Percentiles rank a stretch among this genome's conserved stretches.
Conservation (phyloP, 2,113 vertebrate genomes). For the Cercopithecus mona region DNA sequence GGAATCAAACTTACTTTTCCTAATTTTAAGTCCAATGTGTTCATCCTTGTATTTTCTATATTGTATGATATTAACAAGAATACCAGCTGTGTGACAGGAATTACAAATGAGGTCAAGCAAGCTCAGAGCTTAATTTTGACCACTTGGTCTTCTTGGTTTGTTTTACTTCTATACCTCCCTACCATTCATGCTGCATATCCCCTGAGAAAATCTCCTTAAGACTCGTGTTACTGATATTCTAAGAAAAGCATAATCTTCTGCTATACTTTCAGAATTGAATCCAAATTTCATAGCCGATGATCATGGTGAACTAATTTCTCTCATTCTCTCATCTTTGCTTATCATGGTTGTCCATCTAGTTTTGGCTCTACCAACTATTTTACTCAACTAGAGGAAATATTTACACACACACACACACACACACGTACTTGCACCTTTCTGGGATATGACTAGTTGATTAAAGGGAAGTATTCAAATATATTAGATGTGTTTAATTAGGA, state of each 20-base stretch:
- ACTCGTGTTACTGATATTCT: neutral
- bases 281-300: neutral
- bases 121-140: neutral
- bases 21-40: neutral
- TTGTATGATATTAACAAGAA: neutral
- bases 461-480: neutral
- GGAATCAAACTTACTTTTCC: neutral
- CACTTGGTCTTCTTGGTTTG: neutral
- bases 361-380: neutral
- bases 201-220: neutral
- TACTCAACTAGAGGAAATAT: neutral
- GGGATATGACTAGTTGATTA: neutral
- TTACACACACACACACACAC: neutral
- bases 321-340: neutral
- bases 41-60: neutral
- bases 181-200: neutral
- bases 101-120: neutral
- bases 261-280: neutral
- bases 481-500: neutral
- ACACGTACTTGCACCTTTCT: neutral
- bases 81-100: neutral
- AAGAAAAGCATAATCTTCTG: neutral
- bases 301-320: neutral
- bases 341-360: neutral
- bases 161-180: neutral